phyloP scores from a whole-genome alignment of 2,113 vertebrate genomes.

The Echinops telfairi region DNA sequence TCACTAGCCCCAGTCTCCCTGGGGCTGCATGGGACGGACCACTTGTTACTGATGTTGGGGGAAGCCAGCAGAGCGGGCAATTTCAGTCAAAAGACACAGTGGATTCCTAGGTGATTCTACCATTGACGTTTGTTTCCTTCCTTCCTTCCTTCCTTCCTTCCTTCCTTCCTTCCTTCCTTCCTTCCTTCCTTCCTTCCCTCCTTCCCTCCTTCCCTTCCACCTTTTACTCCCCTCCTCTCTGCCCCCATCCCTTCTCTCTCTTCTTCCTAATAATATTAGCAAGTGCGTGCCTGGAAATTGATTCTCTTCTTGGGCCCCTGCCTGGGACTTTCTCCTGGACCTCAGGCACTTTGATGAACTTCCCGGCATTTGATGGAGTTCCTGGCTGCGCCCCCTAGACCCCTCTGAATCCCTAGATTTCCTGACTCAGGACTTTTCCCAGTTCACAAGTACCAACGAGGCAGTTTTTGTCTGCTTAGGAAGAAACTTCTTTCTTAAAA shows the following conservation, averaged over 20 bases:
- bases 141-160: background rate
- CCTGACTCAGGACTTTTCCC: constrained; percentile 35
- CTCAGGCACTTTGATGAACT: background rate
- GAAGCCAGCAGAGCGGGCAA: background rate
- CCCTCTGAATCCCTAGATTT: background rate
- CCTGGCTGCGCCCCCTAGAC: background rate
- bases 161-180: background rate
- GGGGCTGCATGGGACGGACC: background rate
- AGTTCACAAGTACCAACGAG: background rate
- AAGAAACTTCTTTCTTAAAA: constrained; percentile 64
- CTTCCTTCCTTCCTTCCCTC: background rate
- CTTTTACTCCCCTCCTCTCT: too few species aligned
- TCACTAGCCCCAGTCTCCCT: background rate
- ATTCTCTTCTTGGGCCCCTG: background rate
- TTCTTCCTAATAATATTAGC: background rate
- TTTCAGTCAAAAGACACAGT: background rate
- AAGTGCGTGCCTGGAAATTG: background rate
- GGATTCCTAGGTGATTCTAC: background rate
- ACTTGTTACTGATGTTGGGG: background rate
- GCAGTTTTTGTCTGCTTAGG: constrained; percentile 35
- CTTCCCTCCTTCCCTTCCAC: background rate
- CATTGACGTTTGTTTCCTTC: background rate
- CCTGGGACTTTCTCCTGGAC: background rate
- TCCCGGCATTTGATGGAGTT: background rate
- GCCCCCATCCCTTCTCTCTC: background rate